phyloP scores from a whole-genome alignment of 1,140 invertebrate genomes.

The Neodiprion lecontei region DNA sequence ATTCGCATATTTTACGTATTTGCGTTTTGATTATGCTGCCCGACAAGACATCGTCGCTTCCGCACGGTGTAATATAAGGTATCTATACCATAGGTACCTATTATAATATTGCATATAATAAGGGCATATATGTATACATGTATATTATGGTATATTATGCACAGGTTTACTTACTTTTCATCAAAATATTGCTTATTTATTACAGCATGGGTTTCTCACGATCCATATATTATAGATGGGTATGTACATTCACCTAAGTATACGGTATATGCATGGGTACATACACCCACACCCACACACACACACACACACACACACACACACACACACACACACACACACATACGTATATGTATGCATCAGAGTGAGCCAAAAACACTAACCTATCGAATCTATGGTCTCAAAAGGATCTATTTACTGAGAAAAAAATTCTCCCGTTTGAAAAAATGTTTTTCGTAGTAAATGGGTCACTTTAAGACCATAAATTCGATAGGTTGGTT shows the following conservation, averaged over 20 bases:
- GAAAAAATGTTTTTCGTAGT: not conserved
- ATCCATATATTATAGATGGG: not conserved
- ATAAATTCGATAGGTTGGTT: not conserved
- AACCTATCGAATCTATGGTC: no score
- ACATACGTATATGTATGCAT: not conserved
- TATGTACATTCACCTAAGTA: not conserved
- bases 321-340: not conserved
- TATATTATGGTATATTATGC: not conserved
- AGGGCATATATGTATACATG: not conserved
- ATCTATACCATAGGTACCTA: no score
- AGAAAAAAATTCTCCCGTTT: no score
- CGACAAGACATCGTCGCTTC: not conserved
- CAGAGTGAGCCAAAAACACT: not conserved
- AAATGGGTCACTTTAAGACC: not conserved
- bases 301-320: not conserved
- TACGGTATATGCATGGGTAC: not conserved
- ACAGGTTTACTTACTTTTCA: not conserved
- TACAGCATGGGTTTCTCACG: not conserved
- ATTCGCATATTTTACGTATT: not conserved
- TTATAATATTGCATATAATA: not conserved
- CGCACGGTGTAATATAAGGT: not conserved
- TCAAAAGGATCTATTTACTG: no score
- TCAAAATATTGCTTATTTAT: not conserved
- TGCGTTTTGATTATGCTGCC: constrained; percentile 19
- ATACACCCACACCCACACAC: not conserved